phyloP scores from a whole-genome alignment of 1,140 invertebrate genomes.

The Proctacanthus coquilletti region DNA sequence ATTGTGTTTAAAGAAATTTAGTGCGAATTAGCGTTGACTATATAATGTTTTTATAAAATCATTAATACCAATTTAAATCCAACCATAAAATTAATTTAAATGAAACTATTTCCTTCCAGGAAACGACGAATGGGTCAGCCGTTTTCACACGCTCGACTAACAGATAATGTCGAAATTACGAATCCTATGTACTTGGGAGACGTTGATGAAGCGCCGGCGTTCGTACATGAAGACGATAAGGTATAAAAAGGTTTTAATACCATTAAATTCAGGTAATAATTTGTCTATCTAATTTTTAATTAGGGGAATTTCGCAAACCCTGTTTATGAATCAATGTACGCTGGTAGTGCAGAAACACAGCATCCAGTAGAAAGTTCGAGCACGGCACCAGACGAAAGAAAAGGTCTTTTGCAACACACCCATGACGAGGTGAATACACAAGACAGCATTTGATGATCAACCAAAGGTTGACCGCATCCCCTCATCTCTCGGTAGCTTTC shows the following conservation, averaged over 20 bases:
- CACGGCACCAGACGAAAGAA: slow-evolving; percentile 24
- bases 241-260: slow-evolving; percentile 27
- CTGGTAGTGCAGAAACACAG: slow-evolving; percentile 25
- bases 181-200: slow-evolving; percentile 71
- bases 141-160: slow-evolving; percentile 62
- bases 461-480: slow-evolving; percentile 4
- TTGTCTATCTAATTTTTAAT: slow-evolving; percentile 6
- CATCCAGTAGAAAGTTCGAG: slow-evolving; percentile 16
- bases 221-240: slow-evolving; percentile 42
- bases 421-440: slow-evolving; percentile 26
- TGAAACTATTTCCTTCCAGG: slow-evolving; percentile 15
- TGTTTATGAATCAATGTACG: slow-evolving; percentile 67
- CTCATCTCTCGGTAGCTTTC: too few species aligned
- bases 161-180: slow-evolving; percentile 64
- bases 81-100: too few species aligned
- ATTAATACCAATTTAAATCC: too few species aligned
- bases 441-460: slow-evolving; percentile 29
- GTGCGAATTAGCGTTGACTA: slow-evolving; percentile 1
- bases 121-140: slow-evolving; percentile 38
- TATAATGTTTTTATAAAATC: too few species aligned
- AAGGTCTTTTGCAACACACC: slow-evolving; percentile 25
- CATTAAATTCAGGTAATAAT: too few species aligned
- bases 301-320: slow-evolving; percentile 65
- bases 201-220: slow-evolving; percentile 43
- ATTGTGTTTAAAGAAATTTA: slow-evolving; percentile 2